phyloP scores from a whole-genome alignment of 2,888 invertebrate species.

The Metacarcinus magister region DNA sequence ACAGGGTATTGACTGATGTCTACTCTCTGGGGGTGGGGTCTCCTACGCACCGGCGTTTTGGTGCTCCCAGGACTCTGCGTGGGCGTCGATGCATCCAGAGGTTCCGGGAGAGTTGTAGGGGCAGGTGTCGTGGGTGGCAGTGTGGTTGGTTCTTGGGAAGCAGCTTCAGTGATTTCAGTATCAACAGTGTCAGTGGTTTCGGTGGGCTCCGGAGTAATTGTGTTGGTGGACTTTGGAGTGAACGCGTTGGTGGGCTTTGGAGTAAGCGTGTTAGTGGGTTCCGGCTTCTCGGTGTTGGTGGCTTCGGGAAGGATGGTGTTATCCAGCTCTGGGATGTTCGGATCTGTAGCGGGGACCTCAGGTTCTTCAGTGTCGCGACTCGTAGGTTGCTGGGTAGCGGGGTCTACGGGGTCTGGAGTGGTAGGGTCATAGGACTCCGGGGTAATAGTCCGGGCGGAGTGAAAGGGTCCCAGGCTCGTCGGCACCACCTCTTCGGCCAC shows the following conservation, averaged over 20 bases:
- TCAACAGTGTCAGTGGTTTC: neutral
- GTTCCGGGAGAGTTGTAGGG: constrained; percentile 42
- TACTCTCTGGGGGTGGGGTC: constrained; percentile 56
- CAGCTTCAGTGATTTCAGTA: constrained; percentile 26
- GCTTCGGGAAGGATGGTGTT: neutral
- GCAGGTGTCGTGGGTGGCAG: constrained; percentile 16
- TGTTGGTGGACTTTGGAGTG: neutral
- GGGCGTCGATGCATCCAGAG: neutral
- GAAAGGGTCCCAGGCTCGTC: neutral
- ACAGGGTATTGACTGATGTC: neutral
- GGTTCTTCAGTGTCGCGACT: neutral
- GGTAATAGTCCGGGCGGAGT: neutral
- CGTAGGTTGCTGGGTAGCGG: neutral
- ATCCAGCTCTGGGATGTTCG: neutral
- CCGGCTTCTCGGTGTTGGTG: neutral
- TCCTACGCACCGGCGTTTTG: neutral
- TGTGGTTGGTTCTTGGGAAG: neutral
- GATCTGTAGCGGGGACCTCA: neutral
- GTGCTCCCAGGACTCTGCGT: neutral
- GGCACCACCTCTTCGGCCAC: neutral
- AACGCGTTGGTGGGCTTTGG: neutral
- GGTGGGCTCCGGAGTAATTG: neutral
- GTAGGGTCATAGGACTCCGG: neutral
- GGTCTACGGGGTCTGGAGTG: neutral
- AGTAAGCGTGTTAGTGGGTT: neutral